Conservation (phyloP, 2,888 invertebrate genomes). For the Orchestes rusci region DNA sequence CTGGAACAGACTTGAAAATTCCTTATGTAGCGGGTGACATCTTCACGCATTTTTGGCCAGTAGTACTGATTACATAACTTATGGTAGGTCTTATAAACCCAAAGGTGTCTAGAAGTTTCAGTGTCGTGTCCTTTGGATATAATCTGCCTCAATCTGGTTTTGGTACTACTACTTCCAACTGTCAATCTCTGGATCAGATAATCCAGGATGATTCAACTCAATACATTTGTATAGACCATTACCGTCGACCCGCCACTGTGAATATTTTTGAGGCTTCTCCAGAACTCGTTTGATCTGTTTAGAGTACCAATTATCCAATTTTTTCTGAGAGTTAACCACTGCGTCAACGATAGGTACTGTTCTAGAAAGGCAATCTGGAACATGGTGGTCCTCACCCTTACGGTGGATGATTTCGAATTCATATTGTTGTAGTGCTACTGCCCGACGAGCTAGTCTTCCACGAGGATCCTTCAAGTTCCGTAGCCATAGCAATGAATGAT, state of each 20-base stretch:
- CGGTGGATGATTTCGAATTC: slow-evolving; percentile 15
- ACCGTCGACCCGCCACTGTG: background rate
- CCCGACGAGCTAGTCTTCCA: slow-evolving; percentile 17
- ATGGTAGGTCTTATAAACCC: background rate
- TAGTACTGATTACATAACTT: background rate
- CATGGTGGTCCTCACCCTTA: slow-evolving; percentile 15
- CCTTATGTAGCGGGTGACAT: slow-evolving; percentile 1
- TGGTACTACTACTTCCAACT: background rate
- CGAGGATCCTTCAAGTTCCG: slow-evolving; percentile 14
- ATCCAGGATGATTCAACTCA: background rate
- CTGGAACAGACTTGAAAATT: slow-evolving; percentile 3
- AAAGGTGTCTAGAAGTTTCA: background rate
- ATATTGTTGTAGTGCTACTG: slow-evolving; percentile 15
- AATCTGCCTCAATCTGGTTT: background rate
- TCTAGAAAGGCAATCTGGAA: slow-evolving; percentile 13
- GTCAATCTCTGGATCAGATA: background rate
- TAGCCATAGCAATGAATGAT: slow-evolving; percentile 17
- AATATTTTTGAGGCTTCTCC: background rate
- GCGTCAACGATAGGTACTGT: slow-evolving; percentile 1
- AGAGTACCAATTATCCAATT: background rate
- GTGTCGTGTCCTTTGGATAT: background rate
- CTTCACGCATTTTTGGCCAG: slow-evolving; percentile 4
- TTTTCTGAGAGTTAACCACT: background rate
- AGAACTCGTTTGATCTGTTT: background rate
- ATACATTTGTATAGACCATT: background rate